Evolutionary conservation across 2,888 invertebrate genomes (phyloP).

Genomic region (Psylliodes chrysocephalus): DNA sequence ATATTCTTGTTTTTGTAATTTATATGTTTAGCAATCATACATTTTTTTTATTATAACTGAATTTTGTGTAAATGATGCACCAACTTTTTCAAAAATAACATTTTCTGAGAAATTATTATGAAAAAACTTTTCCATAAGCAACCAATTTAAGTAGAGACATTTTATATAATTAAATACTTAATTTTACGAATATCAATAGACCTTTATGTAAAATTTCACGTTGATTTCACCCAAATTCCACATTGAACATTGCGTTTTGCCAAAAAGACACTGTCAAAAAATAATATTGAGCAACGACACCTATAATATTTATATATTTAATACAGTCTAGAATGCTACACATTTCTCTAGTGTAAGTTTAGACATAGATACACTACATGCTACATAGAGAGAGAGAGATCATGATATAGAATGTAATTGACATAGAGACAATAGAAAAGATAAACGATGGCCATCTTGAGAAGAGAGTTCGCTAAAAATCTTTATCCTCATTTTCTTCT

Average conservation of each 20-base stretch:
- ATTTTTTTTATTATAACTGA: too few relatives aligned
- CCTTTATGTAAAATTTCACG: conserved; percentile 50
- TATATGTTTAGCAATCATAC: too few relatives aligned
- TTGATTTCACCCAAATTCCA: conserved; percentile 67
- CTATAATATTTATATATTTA: conserved; percentile 60
- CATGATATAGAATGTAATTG: conserved; percentile 57
- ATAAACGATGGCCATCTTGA: conserved; percentile 41
- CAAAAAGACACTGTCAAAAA: conserved; percentile 60
- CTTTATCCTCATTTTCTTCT: conserved; percentile 36
- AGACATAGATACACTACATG: conserved; percentile 55
- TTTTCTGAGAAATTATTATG: too few relatives aligned
- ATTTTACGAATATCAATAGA: too few relatives aligned
- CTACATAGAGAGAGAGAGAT: conserved; percentile 53
- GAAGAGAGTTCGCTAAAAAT: conserved; percentile 26
- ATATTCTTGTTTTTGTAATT: too few relatives aligned
- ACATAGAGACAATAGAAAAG: conserved; percentile 57
- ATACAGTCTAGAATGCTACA: conserved; percentile 57
- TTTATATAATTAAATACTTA: too few relatives aligned
- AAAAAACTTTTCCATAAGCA: too few relatives aligned
- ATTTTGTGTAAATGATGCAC: too few relatives aligned
- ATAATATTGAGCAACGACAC: conserved; percentile 64
- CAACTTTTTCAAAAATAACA: too few relatives aligned
- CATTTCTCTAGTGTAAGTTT: conserved; percentile 48
- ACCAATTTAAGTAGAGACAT: too few relatives aligned
- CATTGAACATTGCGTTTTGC: conserved; percentile 63